Base-by-base conservation (phyloP, 2,888 invertebrate species). In the Tubulanus polymorphus region DNA sequence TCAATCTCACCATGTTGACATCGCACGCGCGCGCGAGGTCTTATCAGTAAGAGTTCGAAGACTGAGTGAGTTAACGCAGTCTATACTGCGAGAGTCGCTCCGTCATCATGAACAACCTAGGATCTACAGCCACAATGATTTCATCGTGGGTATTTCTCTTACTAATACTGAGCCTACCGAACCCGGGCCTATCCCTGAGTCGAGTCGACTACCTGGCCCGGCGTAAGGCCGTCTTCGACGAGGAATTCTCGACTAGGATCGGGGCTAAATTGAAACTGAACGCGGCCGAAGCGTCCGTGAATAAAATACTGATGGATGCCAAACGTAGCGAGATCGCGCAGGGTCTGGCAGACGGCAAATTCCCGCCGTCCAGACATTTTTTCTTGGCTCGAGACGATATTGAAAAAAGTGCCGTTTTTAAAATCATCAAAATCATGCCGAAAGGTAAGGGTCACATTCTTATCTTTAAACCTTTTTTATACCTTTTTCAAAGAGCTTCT, bases 401-500 rank as follows among this genome's bases (percentile, higher is more conserved):
- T 32, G 66, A 64, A 5, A 37, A 55, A n/a, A 63, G 64, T 26
- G 46, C 25, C 10, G 55, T 63, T 1, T 65, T 63, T 45, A 48
- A 60, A 46, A 57, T 67, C 46, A 59, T 68, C n/a, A 51, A 57
- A 28, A 46, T 48, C 37, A 68, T 68, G 68, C 68, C 68, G 3
- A 68, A 68, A 61, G 68, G 68, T 66, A 46, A 41, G 47, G 28
- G 18, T n/a, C n/a, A n/a, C n/a, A n/a, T n/a, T n/a, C n/a, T n/a
- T n/a, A n/a, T n/a, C n/a, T n/a, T n/a, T n/a, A n/a, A n/a, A n/a
- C n/a, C n/a, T n/a, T n/a, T n/a, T n/a, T n/a, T n/a, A n/a, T n/a
- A n/a, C n/a, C n/a, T n/a, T n/a, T n/a, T n/a, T n/a, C n/a, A n/a
- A n/a, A n/a, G n/a, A n/a, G n/a, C n/a, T n/a, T n/a, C n/a, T n/a